A percentile compares a stretch with the other conserved stretches of the same genome.
These are phyloP conservation scores for Muntiacus reevesi DNA, from an alignment of 2,113 vertebrate genomes.

Conservation along the genomic window DNA sequence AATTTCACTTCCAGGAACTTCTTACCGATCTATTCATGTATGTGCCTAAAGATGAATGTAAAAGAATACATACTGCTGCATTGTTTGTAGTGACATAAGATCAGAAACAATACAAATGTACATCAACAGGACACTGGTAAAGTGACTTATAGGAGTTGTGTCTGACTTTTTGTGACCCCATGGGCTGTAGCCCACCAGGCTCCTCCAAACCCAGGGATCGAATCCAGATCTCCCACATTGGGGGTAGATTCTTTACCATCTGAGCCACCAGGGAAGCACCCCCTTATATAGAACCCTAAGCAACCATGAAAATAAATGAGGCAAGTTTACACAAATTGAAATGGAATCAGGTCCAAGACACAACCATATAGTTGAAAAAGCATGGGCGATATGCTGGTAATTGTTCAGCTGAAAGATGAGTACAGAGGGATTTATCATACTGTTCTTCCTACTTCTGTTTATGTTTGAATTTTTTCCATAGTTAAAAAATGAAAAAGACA, in stretches of 20 bases:
- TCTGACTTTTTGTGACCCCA: not conserved
- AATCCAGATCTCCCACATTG: not conserved
- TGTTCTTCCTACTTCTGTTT: not conserved
- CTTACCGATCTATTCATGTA: not conserved
- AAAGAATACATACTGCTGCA: not conserved
- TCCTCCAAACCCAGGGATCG: not conserved
- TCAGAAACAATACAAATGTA: not conserved
- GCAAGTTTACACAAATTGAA: fast-evolving
- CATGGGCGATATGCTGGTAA: not conserved
- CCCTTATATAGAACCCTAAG: not conserved
- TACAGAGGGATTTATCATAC: not conserved
- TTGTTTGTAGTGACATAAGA: not conserved
- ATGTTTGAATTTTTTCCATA: not conserved
- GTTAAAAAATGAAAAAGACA: not conserved
- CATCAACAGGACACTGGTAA: not conserved
- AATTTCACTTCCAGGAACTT: not conserved
- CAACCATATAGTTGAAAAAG: not conserved
- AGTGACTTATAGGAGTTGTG: not conserved
- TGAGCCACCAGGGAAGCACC: not conserved
- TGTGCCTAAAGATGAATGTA: not conserved
- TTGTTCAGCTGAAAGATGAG: not conserved
- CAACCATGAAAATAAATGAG: not conserved
- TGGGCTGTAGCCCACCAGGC: not conserved
- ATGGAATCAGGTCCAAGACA: not conserved
- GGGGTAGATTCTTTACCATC: not conserved